Percentiles rank a stretch among this genome's conserved stretches.
Conservation (phyloP, 2,888 invertebrate species). For the Pterobdella sp. region DNA sequence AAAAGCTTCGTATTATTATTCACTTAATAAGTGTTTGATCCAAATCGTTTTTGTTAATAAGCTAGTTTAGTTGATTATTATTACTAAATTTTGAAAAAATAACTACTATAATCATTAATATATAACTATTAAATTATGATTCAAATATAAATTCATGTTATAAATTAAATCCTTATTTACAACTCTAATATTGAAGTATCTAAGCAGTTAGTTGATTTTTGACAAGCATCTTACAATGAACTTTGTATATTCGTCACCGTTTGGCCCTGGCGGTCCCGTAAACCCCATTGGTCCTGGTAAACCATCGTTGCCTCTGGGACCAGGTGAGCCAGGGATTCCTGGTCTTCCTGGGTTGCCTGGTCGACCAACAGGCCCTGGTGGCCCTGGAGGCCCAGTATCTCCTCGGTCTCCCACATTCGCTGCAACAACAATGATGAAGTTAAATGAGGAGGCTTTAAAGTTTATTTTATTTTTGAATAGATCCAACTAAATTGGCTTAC, state of each 20-base stretch:
- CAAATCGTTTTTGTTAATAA: too few relatives aligned
- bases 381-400: conserved; percentile 37
- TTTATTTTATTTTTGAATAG: not conserved
- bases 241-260: conserved; percentile 17
- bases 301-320: conserved; percentile 46
- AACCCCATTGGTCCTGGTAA: conserved; percentile 25
- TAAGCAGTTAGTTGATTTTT: too few relatives aligned
- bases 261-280: conserved; percentile 24
- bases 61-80: too few relatives aligned
- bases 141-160: too few relatives aligned
- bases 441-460: not conserved
- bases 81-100: too few relatives aligned
- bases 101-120: too few relatives aligned
- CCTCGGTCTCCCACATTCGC: conserved; percentile 20
- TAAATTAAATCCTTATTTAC: too few relatives aligned
- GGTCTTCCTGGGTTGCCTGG: conserved; percentile 58
- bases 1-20: too few relatives aligned
- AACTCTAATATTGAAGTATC: too few relatives aligned
- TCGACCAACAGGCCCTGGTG: conserved; percentile 49
- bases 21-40: too few relatives aligned
- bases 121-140: too few relatives aligned
- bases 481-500: not conserved
- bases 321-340: conserved; percentile 58
- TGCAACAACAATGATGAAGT: not conserved
- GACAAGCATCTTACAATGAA: too few relatives aligned